A percentile compares a stretch with the other conserved stretches of the same genome.
Evolutionary conservation across 2,797 vertebrate genomes (phyloP).

Genomic region (Epinephelus awoara): DNA sequence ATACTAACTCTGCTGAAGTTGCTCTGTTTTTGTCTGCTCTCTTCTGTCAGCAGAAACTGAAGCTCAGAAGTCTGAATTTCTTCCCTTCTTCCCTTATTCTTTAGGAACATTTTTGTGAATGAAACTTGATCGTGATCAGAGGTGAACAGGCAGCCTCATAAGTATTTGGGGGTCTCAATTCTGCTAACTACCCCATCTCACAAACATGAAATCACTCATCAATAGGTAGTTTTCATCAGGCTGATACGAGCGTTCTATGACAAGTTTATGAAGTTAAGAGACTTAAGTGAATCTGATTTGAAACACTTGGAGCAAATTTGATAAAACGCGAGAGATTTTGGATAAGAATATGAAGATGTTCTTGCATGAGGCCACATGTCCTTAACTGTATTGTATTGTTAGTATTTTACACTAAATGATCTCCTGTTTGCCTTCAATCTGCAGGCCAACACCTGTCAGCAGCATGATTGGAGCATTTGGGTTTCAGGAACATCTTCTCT

Average conservation of each 20-base stretch:
- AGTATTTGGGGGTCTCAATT: not conserved
- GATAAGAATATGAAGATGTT: not conserved
- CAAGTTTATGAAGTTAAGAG: not conserved
- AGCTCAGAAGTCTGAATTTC: not conserved
- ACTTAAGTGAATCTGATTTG: no score
- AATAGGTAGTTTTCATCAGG: not conserved
- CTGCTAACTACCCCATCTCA: not conserved
- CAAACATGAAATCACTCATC: not conserved
- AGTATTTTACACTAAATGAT: not conserved
- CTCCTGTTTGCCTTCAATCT: slow-evolving; percentile 40
- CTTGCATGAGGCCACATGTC: not conserved
- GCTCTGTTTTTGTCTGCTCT: not conserved
- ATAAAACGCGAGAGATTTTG: not conserved
- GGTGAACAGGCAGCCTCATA: not conserved
- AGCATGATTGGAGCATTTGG: slow-evolving; percentile 91
- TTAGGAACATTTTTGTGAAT: not conserved
- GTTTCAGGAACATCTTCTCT: slow-evolving; percentile 96
- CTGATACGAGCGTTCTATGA: not conserved
- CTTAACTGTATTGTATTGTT: not conserved
- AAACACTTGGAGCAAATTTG: not conserved
- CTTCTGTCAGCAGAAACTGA: not conserved
- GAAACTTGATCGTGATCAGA: not conserved
- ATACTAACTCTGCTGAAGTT: not conserved
- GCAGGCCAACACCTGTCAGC: slow-evolving; percentile 93
- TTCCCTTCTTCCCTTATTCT: not conserved